A percentile compares a stretch with the other conserved stretches of the same genome.
Evolutionary conservation across 2,888 invertebrate species (phyloP).

Genomic region (Microplitis deprimator): DNA sequence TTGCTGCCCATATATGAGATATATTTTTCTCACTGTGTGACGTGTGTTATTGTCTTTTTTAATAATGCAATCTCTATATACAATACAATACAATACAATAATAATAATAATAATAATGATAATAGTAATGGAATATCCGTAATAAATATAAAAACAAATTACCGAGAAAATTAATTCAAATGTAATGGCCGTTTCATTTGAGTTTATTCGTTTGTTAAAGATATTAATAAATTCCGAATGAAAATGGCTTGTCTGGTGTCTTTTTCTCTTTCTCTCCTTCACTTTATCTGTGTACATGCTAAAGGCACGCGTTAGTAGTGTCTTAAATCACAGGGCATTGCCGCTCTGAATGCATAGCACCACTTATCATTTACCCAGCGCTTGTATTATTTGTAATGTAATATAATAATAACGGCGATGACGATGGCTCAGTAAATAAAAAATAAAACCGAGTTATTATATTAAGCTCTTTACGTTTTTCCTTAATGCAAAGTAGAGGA

Average conservation of each 20-base stretch:
- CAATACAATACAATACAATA: no score
- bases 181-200: slow-evolving; percentile 14
- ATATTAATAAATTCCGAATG: slow-evolving; percentile 41
- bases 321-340: slow-evolving; percentile 41
- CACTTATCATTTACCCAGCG: slow-evolving; percentile 39
- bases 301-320: slow-evolving; percentile 38
- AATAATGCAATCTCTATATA: no score
- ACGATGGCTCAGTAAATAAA: slow-evolving; percentile 14
- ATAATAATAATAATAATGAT: no score
- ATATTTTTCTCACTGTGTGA: no score
- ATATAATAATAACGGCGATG: slow-evolving; percentile 32
- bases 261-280: no score
- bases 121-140: no score
- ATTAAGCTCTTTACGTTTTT: slow-evolving; percentile 8
- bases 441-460: slow-evolving; percentile 25
- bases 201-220: slow-evolving; percentile 27
- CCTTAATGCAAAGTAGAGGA: no score
- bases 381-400: slow-evolving; percentile 28
- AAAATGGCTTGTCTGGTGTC: slow-evolving; percentile 22
- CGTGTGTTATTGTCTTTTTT: no score
- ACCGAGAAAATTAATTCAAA: no score
- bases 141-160: no score
- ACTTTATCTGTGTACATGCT: background rate
- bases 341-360: slow-evolving; percentile 29
- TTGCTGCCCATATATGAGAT: no score